Percentiles rank a stretch among this genome's conserved stretches.
phyloP scores from a whole-genome alignment of 2,888 invertebrate genomes.

The Chrysotoxum bicinctum region DNA sequence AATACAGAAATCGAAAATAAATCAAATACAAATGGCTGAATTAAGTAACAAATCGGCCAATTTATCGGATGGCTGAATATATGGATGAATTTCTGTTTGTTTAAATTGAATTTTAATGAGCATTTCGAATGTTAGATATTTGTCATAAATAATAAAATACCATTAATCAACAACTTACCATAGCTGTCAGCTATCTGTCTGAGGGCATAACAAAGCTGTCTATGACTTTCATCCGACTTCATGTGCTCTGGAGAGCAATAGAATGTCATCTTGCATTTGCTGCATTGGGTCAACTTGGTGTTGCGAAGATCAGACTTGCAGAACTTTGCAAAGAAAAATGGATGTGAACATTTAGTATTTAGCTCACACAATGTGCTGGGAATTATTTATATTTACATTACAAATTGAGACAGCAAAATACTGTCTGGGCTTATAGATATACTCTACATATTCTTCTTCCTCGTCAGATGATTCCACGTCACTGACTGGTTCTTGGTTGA shows the following conservation, averaged over 20 bases:
- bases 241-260: constrained; percentile 86
- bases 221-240: constrained; percentile 84
- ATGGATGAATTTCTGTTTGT: not conserved
- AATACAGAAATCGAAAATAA: not conserved
- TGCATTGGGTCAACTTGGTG: constrained; percentile 78
- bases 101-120: constrained; percentile 8
- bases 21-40: constrained; percentile 28
- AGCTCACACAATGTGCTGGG: not conserved
- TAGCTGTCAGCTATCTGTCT: constrained; percentile 84
- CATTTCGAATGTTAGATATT: not conserved
- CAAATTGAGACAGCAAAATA: constrained; percentile 85
- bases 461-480: constrained; percentile 81
- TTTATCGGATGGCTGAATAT: constrained; percentile 17
- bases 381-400: constrained; percentile 75
- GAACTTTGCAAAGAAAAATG: constrained; percentile 76
- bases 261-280: constrained; percentile 84
- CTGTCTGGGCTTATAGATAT: constrained; percentile 86
- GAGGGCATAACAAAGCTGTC: constrained; percentile 84
- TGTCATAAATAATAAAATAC: not conserved
- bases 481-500: constrained; percentile 77
- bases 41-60: constrained; percentile 34
- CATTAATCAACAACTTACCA: constrained; percentile 80
- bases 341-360: no score
- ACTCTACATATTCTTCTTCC: constrained; percentile 85
- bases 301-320: constrained; percentile 78